Conservation (phyloP, 2,888 invertebrate genomes). For the Eucera pruinosa region DNA sequence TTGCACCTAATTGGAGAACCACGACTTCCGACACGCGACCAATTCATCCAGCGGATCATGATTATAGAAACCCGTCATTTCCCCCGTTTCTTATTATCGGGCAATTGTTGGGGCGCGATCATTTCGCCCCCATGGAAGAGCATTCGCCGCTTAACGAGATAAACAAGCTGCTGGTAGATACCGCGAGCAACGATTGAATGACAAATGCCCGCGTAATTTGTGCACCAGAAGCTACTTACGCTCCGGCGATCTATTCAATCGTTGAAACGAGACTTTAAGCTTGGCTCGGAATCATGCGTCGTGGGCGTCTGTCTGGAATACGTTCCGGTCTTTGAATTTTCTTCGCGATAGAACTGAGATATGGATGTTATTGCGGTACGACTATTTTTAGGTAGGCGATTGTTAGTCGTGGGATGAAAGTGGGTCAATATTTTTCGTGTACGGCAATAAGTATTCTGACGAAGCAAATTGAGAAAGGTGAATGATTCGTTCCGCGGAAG, state of each 20-base stretch:
- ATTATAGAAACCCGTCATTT: conserved; percentile 7
- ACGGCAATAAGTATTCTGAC: neutral
- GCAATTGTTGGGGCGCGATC: conserved; percentile 7
- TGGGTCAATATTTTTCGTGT: conserved; percentile 7
- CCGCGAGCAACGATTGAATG: conserved; percentile 70
- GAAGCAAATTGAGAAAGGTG: neutral
- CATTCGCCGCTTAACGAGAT: conserved; percentile 55
- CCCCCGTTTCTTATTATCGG: conserved; percentile 10
- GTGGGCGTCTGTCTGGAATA: conserved; percentile 1
- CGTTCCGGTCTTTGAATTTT: neutral
- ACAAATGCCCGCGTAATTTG: conserved; percentile 74
- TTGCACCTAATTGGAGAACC: conserved; percentile 45
- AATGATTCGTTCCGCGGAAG: too few species aligned
- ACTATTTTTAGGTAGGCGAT: conserved; percentile 12
- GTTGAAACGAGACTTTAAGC: conserved; percentile 15
- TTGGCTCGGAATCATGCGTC: too few species aligned
- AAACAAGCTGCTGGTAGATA: conserved; percentile 62
- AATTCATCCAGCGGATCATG: neutral
- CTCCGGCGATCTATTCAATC: neutral
- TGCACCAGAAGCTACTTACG: conserved; percentile 57
- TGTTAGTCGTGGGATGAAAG: neutral
- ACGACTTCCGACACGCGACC: conserved; percentile 4
- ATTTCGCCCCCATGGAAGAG: conserved; percentile 37
- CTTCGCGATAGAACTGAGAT: neutral
- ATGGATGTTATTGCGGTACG: neutral